Evolutionary conservation across 1,140 invertebrate species (phyloP), one percentile per base, ranked within the genome.

Genomic region (Sarcophaga bullata): DNA sequence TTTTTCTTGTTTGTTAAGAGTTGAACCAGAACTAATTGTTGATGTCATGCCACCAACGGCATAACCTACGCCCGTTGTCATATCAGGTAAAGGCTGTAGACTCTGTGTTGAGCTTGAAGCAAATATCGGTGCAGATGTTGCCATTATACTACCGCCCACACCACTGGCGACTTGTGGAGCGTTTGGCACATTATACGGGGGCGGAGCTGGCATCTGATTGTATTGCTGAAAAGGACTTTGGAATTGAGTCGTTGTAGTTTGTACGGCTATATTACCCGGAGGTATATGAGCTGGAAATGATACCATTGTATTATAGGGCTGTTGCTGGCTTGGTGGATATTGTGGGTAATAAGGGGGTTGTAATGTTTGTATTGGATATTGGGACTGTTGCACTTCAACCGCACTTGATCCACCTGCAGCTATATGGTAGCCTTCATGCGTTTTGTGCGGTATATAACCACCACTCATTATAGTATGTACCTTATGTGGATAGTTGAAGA

Each of bases 151-250:
- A 11, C 73, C 73, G 50, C 75, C 75, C 8, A n/a, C 8, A 78
- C n/a, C n/a, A 9, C 5, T 9, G 6, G 62, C n/a, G 25, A 37
- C 25, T 37, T 37, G 25, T 37, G 25, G 25, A 37, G 25, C 25
- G 4, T 37, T 46, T 68, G 83, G 15, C n/a, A 47, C 19, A 68
- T 37, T 19, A 37, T 73, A 25, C 81, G 84, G 85, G 82, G 82
- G 81, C 50, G 84, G 86, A 82, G 85, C 17, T 84, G 88, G 86
- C 81, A 82, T 49, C 54, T 82, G 81, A 50, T 49, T 72, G 19
- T 81, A 73, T n/a, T 80, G 80, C 46, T 80, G 80, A 72, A 62
- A 81, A 46, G 58, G 80, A 73, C 50, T n/a, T 47, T 68, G 80
- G 73, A 73, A 73, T 15, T 19, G 25, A 8, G 80, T 81, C 15